Evolutionary conservation across 2,888 invertebrate species (phyloP), one percentile per base, ranked within the genome.

Genomic region (Mylabris sibirica): DNA sequence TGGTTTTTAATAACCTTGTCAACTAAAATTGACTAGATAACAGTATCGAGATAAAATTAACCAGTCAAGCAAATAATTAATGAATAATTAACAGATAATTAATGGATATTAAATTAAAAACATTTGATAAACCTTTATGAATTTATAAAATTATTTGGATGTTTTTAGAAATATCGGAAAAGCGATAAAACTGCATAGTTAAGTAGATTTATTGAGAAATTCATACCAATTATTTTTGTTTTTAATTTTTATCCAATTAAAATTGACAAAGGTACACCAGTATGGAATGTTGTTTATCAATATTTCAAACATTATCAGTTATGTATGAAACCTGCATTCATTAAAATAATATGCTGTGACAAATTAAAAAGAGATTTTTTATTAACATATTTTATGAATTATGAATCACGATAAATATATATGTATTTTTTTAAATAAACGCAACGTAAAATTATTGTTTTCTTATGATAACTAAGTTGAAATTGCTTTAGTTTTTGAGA

Each of bases 231-330:
- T 53, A 53, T 53, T 53, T 53, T 53, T 53, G 53, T 53, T 53
- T 53, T 53, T 22, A 53, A 22, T 53, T 53, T 53, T 53, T 22
- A 53, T 53, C 53, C 53, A 53, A 53, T 53, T 53, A 53, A 53
- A 53, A 53, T 24, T 53, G 53, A 53, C 53, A 53, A 53, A 53
- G 53, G 24, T 53, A 53, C 53, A 53, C 22, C 53, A 12, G 24
- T 53, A 53, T 53, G 53, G 53, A 53, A 53, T 53, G 53, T 12
- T 53, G 24, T 53, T 53, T 53, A 53, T 53, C 53, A 53, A 53
- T 53, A 53, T 53, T 53, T 53, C 53, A 53, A 53, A 22, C 53
- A 53, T 53, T 53, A 53, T 53, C 53, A 53, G 53, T 53, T 53
- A 53, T 53, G 53, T 22, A 53, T 53, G 53, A 53, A 53, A 53